Percentiles rank a stretch among this genome's conserved stretches.
Conservation (phyloP, 1,140 invertebrate species). For the Drosophila carrolli region DNA sequence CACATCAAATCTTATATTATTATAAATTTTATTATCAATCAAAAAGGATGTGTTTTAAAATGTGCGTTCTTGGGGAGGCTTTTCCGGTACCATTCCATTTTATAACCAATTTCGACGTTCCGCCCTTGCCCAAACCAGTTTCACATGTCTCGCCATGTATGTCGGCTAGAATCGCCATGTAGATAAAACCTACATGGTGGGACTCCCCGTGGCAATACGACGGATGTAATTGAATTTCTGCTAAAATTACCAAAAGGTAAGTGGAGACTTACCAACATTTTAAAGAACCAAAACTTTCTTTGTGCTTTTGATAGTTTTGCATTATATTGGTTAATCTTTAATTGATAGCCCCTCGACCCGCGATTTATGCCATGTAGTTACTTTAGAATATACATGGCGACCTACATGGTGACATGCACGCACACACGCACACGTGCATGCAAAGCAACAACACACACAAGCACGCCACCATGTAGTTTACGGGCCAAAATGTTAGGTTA, state of each 20-base stretch:
- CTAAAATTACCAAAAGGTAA: not conserved
- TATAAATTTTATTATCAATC: no score
- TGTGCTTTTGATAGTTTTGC: not conserved
- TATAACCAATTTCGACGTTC: constrained; percentile 14
- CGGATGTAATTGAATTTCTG: not conserved
- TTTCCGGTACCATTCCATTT: constrained; percentile 37
- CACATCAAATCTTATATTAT: no score
- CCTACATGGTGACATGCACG: constrained; percentile 50
- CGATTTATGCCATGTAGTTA: constrained; percentile 55
- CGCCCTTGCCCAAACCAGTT: constrained; percentile 68
- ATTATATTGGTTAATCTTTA: constrained; percentile 23
- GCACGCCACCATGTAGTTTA: constrained; percentile 58
- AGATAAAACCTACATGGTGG: constrained; percentile 56
- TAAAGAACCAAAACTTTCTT: rapidly evolving
- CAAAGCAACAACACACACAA: constrained; percentile 39
- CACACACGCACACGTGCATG: constrained; percentile 31
- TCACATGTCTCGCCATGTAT: constrained; percentile 60
- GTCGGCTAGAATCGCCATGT: constrained; percentile 74
- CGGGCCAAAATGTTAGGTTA: constrained; percentile 61
- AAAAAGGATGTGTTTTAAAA: no score
- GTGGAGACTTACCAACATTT: not conserved
- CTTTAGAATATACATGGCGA: constrained; percentile 54
- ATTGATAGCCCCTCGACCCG: constrained; percentile 32
- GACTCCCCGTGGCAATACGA: constrained; percentile 37
- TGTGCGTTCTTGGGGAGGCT: constrained; percentile 30